phyloP scores from a whole-genome alignment of 2,797 vertebrate species.

The Sus cebifrons region DNA sequence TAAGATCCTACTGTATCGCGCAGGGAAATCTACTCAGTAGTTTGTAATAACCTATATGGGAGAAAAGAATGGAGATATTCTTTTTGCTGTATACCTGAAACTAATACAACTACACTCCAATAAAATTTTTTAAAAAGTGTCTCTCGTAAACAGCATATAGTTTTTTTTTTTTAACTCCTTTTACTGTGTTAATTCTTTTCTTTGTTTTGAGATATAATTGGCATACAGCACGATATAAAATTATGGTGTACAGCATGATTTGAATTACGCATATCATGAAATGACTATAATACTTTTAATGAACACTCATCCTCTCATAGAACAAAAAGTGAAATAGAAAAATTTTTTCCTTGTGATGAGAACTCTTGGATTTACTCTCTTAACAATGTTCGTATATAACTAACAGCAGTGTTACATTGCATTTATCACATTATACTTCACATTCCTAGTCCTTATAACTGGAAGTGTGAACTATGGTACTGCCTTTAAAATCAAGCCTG shows the following conservation, averaged over 20 bases:
- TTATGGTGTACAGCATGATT: not conserved
- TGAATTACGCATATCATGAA: not conserved
- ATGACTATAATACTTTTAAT: not conserved
- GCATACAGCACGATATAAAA: not conserved
- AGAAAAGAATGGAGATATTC: too few relatives aligned
- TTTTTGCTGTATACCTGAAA: too few relatives aligned
- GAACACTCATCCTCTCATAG: not conserved
- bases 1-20: too few relatives aligned
- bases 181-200: not conserved
- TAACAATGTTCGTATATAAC: not conserved
- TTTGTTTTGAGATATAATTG: not conserved
- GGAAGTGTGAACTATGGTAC: too few relatives aligned
- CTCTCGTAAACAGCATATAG: not conserved
- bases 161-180: not conserved
- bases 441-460: not conserved
- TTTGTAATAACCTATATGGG: too few relatives aligned
- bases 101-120: too few relatives aligned
- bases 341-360: not conserved
- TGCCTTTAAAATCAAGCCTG: slow-evolving; percentile 1
- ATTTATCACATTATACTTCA: not conserved
- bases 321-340: not conserved
- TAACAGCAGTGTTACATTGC: not conserved
- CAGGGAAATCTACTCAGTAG: too few relatives aligned
- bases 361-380: not conserved
- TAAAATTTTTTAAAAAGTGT: not conserved